These are phyloP conservation scores for Eremobia ochroleuca DNA, from an alignment of 2,888 invertebrate species.

Conservation along the genomic window DNA sequence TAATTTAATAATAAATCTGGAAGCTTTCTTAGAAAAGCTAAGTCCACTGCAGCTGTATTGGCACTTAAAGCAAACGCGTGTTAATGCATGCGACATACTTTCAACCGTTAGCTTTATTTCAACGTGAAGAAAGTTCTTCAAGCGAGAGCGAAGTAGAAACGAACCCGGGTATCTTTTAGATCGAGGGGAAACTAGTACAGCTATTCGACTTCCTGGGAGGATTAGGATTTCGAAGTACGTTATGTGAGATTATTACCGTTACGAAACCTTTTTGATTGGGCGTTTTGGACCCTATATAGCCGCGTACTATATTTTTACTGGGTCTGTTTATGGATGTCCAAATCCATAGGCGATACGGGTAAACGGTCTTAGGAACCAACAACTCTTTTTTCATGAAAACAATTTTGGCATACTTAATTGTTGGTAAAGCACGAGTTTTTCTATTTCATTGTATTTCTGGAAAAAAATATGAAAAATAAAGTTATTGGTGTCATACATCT, in stretches of 20 bases:
- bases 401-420: not conserved
- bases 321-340: not conserved
- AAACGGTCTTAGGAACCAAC: not conserved
- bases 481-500: no score
- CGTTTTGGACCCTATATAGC: not conserved
- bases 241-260: not conserved
- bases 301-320: not conserved
- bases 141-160: constrained; percentile 34
- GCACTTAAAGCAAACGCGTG: constrained; percentile 18
- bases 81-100: constrained; percentile 3
- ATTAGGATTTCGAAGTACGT: not conserved
- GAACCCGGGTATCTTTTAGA: constrained; percentile 16
- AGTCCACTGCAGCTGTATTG: not conserved
- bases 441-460: not conserved
- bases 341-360: not conserved
- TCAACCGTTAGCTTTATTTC: constrained; percentile 18
- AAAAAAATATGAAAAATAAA: not conserved
- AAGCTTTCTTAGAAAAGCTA: constrained; percentile 26
- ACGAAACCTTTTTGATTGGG: not conserved
- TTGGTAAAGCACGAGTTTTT: not conserved
- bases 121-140: constrained; percentile 49
- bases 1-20: constrained; percentile 1
- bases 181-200: constrained; percentile 5
- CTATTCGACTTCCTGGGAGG: not conserved
- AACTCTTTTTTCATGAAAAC: not conserved